Evolutionary conservation across 2,888 invertebrate genomes (phyloP), one percentile per base, ranked within the genome.

Genomic region (Tillus elongatus): DNA sequence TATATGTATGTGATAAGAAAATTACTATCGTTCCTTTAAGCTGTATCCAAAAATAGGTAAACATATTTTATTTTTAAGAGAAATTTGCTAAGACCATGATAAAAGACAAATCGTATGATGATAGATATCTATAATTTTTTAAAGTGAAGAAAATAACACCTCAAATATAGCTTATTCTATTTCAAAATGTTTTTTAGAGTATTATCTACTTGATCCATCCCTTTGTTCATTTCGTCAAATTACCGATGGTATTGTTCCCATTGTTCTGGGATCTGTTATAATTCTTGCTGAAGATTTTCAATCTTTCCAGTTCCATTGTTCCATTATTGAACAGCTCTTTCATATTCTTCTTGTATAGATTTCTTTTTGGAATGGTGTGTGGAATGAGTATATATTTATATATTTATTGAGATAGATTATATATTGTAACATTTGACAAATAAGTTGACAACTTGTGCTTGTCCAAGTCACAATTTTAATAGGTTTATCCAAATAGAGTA

Each of bases 161-260:
- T 90, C 85, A 73, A 93, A 93, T 54, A 85, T 79, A 16, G 82
- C 78, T 66, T 90, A 86, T 61, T 92, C 85, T 41, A 89, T 42
- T 82, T 77, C 6, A 89, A 78, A 47, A 95, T 84, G 44, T 80
- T 83, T 52, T 82, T 79, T 57, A 93, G 74, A 8, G 85, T 83
- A 37, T 73, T 73, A 57, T 92, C 91, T 0, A 93, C 89, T 29
- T 78, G 77, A 52, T 89, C 82, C 89, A 95, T 92, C 93, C 93
- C 95, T 19, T 71, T 68, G 13, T 79, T 78, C 79, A 95, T 89
- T 50, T 82, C 83, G 28, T 74, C 70, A 59, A 85, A 86, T 70
- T 80, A 86, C 39, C 75, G 70, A 56, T 82, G 79, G 52, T 95
- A 95, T 1, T 80, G 75, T 38, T 84, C 81, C 93, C 93, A 93